These are phyloP conservation scores for Amblyopsis hoosieri DNA, from an alignment of 2,797 vertebrate genomes.

Conservation along the genomic window DNA sequence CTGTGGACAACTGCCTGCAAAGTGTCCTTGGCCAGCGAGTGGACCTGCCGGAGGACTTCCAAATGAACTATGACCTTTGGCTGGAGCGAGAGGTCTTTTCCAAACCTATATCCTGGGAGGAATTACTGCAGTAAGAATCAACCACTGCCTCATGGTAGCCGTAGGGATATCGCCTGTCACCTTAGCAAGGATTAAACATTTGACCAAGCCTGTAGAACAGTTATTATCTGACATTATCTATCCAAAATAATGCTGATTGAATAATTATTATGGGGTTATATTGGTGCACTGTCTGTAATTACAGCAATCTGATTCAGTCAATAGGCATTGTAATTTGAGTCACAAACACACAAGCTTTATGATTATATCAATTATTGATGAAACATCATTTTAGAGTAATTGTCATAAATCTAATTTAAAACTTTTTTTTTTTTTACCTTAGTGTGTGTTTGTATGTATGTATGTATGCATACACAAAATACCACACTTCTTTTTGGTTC, in stretches of 20 bases:
- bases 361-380: slow-evolving; percentile 18
- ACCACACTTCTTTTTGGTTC: too few species aligned
- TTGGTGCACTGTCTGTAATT: too few species aligned
- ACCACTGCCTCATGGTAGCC: background rate
- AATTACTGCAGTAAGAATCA: slow-evolving; percentile 82
- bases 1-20: slow-evolving; percentile 96
- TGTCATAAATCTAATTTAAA: slow-evolving; percentile 23
- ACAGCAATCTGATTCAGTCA: background rate
- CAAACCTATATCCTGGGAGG: slow-evolving; percentile 96
- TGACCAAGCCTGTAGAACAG: too few species aligned
- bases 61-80: slow-evolving; percentile 96
- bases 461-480: too few species aligned
- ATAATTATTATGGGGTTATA: too few species aligned
- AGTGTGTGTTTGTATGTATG: background rate
- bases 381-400: slow-evolving; percentile 1
- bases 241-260: too few species aligned
- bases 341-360: slow-evolving; percentile 35
- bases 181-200: slow-evolving; percentile 10
- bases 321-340: slow-evolving; percentile 19
- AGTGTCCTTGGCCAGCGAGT: slow-evolving; percentile 92
- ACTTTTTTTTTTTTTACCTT: background rate
- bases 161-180: background rate
- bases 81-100: slow-evolving; percentile 96
- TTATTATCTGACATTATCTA: too few species aligned
- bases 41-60: slow-evolving; percentile 92